Percentiles rank a stretch among this genome's conserved stretches.
phyloP scores from a whole-genome alignment of 2,888 invertebrate genomes.

The Siphlonurus alternatus region DNA sequence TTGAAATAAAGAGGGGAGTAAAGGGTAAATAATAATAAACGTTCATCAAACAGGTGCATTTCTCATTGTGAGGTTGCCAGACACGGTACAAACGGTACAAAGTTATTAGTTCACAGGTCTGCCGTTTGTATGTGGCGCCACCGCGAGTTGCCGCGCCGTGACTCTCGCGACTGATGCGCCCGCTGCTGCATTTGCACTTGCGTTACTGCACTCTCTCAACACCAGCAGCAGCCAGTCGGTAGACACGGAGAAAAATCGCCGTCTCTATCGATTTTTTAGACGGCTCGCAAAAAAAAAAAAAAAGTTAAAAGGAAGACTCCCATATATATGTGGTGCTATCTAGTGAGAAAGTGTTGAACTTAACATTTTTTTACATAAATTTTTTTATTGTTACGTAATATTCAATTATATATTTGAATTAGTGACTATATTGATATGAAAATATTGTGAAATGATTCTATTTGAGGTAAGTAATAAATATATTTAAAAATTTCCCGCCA shows the following conservation, averaged over 20 bases:
- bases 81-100: no score
- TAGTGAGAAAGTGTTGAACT: neutral
- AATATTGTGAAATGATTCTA: neutral
- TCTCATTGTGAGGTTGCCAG: no score
- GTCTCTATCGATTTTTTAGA: neutral
- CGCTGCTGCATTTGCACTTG: neutral
- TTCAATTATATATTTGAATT: neutral
- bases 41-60: neutral
- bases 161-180: neutral
- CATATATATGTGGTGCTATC: neutral
- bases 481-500: neutral
- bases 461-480: neutral
- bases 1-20: no score
- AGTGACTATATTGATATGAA: neutral
- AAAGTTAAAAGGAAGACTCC: neutral
- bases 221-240: neutral
- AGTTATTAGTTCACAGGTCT: neutral
- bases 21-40: no score
- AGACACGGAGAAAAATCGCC: neutral
- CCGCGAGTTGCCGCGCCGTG: neutral
- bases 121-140: neutral
- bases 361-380: neutral
- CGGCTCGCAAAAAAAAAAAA: neutral
- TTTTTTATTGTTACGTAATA: neutral
- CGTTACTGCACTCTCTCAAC: neutral